Percentiles rank a stretch among this genome's conserved stretches.
Conservation (phyloP, 1,140 invertebrate genomes). For the Drosophila aff. region DNA sequence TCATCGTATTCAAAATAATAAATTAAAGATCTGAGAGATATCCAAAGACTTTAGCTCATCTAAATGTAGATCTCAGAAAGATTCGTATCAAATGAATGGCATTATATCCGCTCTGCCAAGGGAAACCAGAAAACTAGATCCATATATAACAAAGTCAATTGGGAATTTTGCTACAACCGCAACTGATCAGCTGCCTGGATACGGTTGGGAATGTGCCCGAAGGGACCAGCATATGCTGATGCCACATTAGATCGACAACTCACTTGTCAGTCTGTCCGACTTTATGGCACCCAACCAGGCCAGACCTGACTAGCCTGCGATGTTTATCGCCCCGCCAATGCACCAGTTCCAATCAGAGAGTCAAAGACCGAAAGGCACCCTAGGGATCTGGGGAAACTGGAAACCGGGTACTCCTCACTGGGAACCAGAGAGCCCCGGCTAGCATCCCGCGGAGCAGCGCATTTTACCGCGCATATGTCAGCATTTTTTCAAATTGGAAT, state of each 20-base stretch:
- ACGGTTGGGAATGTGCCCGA: constrained; percentile 14
- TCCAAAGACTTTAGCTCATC: constrained; percentile 3
- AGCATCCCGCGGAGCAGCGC: constrained; percentile 46
- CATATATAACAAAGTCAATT: constrained; percentile 76
- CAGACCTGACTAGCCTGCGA: constrained; percentile 6
- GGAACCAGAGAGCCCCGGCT: constrained; percentile 12
- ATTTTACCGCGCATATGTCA: constrained; percentile 79
- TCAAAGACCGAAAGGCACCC: constrained; percentile 74
- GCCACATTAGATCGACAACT: constrained; percentile 85
- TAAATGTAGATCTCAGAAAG: constrained; percentile 1
- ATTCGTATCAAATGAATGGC: constrained; percentile 19
- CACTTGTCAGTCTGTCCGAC: constrained; percentile 69
- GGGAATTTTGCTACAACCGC: constrained; percentile 50
- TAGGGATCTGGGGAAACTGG: constrained; percentile 48
- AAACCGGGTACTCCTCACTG: background rate
- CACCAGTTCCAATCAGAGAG: constrained; percentile 82
- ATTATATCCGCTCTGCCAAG: background rate
- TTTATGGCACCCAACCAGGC: constrained; percentile 9
- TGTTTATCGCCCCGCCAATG: constrained; percentile 47
- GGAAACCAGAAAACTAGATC: constrained; percentile 46
- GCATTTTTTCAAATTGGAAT: constrained; percentile 80
- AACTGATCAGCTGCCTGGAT: constrained; percentile 59
- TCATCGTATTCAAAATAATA: background rate
- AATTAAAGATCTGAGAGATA: background rate
- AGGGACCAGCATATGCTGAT: constrained; percentile 83